Evolutionary conservation across 2,797 vertebrate species (phyloP).

Genomic region (Cossypha niveicapilla): DNA sequence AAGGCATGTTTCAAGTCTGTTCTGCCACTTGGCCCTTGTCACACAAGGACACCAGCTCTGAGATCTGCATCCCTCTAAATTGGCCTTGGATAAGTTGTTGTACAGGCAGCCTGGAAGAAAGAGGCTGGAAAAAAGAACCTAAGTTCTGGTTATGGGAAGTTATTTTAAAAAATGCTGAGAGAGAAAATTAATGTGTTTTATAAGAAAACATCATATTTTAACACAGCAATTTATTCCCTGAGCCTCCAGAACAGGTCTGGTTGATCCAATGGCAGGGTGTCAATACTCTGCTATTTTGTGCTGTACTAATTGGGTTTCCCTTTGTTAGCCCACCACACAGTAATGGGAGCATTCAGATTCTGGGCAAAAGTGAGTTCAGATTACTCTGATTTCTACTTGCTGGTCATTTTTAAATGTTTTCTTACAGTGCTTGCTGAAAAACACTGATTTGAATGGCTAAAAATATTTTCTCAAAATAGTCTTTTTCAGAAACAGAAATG

Average conservation of each 20-base stretch:
- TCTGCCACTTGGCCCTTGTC: neutral
- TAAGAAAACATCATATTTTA: neutral
- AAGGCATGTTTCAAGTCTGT: neutral
- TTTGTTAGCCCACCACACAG: neutral
- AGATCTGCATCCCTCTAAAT: neutral
- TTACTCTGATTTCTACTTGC: neutral
- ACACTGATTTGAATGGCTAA: neutral
- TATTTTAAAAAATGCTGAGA: neutral
- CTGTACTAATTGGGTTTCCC: neutral
- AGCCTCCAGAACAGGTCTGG: neutral
- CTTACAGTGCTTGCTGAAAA: neutral
- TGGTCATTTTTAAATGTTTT: neutral
- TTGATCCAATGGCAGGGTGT: neutral
- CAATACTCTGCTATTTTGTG: constrained; percentile 15
- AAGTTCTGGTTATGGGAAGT: neutral
- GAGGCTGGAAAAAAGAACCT: too few relatives aligned
- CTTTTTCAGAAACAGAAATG: neutral
- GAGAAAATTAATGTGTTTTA: neutral
- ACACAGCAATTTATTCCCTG: neutral
- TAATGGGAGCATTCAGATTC: neutral
- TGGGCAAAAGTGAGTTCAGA: neutral
- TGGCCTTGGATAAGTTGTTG: neutral
- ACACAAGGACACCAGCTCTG: neutral
- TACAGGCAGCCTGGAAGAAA: neutral
- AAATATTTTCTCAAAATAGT: neutral